phyloP scores from a whole-genome alignment of 2,113 vertebrate genomes.

The Petromus typicus region DNA sequence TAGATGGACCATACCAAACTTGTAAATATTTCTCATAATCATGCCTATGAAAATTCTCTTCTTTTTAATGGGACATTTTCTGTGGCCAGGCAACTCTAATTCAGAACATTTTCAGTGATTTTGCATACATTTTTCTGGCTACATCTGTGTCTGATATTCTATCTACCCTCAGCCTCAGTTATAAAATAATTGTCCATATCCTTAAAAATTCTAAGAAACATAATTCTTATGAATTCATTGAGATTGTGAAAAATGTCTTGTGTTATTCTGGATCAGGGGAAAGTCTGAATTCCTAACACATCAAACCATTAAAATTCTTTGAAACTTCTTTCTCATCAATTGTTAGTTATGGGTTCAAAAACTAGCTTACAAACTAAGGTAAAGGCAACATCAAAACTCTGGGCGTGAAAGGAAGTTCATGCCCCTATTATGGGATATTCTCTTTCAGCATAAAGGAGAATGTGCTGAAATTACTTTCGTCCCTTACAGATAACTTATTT shows the following conservation, averaged over 20 bases:
- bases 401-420: neutral
- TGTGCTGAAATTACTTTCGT: neutral
- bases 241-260: neutral
- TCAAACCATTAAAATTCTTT: neutral
- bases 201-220: neutral
- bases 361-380: neutral
- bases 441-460: neutral
- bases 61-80: neutral
- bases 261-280: neutral
- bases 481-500: neutral
- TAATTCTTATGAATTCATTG: neutral
- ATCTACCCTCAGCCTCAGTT: neutral
- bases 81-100: neutral
- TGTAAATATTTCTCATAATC: neutral
- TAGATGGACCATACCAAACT: neutral
- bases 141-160: neutral
- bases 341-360: slow-evolving; percentile 17
- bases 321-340: neutral
- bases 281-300: neutral
- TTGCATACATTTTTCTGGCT: neutral
- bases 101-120: neutral
- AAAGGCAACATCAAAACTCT: neutral
- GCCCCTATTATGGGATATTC: neutral
- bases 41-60: neutral
- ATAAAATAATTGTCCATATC: neutral